Evolutionary conservation across 1,140 invertebrate species (phyloP), one percentile per base, ranked within the genome.

Genomic region (Drosophila teissieri): DNA sequence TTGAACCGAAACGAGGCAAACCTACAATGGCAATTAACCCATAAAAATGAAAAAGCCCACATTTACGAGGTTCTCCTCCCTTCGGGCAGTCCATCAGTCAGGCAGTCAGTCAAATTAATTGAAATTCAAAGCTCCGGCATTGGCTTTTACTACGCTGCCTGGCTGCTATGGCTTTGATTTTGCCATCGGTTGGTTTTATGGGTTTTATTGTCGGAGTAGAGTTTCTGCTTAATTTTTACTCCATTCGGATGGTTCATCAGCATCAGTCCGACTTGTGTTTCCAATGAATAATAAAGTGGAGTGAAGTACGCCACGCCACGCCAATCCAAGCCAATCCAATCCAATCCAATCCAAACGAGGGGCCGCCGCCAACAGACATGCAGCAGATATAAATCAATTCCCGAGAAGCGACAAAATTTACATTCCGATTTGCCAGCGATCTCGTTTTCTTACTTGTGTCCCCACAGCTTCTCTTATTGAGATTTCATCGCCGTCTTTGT

Each of bases 321-420:
- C 27, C 58, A 40, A 19, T 1, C 58, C 58, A 52, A 39, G 19
- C 58, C 48, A 42, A 42, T 10, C 48, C 36, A 27, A 24, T 12
- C 15, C 54, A 27, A 31, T 2, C 51, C 42, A n/a, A 56, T 3
- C 46, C 48, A 51, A 51, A 51, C n/a, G 48, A 42, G 63, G 39
- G 24, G 57, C 8, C 34, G 61, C 55, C 48, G 63, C 46, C 63
- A 67, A 67, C 63, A 49, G 60, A 49, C 64, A 51, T 56, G 39
- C 56, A 27, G 51, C 79, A 83, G 83, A 86, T 86, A 86, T 86
- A 86, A 86, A 86, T 88, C 83, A 86, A 88, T 86, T 86, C 83
- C 83, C 69, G 84, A 61, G 83, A 86, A 86, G 83, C 83, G 83
- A 86, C 83, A 86, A 86, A 86, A 86, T 86, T 86, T 86, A 86